Base-by-base conservation (phyloP, 2,113 vertebrate species). In the Oreochromis spilurus region DNA sequence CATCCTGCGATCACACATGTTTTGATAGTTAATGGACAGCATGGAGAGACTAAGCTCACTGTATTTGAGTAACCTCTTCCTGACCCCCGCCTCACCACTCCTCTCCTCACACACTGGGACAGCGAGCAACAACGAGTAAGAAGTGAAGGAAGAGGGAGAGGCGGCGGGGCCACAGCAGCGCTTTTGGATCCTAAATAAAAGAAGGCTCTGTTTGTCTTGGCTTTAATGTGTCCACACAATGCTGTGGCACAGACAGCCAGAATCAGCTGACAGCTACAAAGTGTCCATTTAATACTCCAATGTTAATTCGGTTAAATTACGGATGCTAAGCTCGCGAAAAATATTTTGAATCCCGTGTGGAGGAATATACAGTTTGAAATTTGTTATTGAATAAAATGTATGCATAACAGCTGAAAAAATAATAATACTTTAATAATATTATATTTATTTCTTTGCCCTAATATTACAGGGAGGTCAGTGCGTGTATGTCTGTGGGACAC, bases 11-110 rank as follows among this genome's bases (percentile, higher is more conserved):
- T 91, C 87, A 81, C 91, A 89, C 86, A 75, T 96, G 96, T 97
- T 96, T 96, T 96, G 65, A 94, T 95, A 94, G 95, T 95, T 96
- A 96, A 96, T 96, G 94, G 95, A 95, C 94, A 95, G 94, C 91
- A 94, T 89, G 92, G 90, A 89, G 91, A 92, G 94, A 90, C 94
- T 92, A 91, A 95, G 94, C 92, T 89, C 82, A 89, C 92, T 89
- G 93, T 96, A 96, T 96, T 96, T 96, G 94, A 93, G 85, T 96
- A 96, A 96, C 96, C 96, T 96, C 93, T 34, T 82, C 48, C 83
- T 96, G 95, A 97, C 95, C 95, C 52, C 58, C 48, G 6, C 60
- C 54, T 16, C 88, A n/a, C 88, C 87, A 38, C 83, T 38, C 81
- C 80, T 79, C 50, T 79, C 72, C 81, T 77, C 81, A 5, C 86